Percentiles rank a stretch among this genome's conserved stretches.
Conservation (phyloP, 2,888 invertebrate genomes). For the Cheilosia scutellata region DNA sequence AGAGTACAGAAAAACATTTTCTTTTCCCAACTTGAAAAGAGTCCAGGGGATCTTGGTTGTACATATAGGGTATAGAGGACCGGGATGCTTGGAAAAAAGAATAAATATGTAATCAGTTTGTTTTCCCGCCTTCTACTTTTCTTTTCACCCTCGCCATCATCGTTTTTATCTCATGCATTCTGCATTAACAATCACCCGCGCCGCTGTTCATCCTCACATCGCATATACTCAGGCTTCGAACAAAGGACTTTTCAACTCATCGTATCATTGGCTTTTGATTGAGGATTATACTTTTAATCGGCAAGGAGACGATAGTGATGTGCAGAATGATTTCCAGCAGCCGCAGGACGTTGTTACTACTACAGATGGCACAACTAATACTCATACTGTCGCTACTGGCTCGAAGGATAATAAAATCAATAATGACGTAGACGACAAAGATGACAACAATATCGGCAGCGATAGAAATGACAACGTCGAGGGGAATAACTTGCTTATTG, state of each 20-base stretch:
- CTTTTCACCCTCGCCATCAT: constrained; percentile 37
- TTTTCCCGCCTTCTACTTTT: constrained; percentile 70
- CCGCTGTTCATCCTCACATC: constrained; percentile 54
- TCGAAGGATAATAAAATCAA: constrained; percentile 69
- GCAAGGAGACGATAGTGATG: constrained; percentile 74
- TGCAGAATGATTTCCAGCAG: constrained; percentile 45
- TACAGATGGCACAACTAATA: constrained; percentile 40
- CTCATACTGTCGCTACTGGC: constrained; percentile 16
- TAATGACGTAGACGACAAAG: constrained; percentile 60
- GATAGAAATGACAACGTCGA: constrained; percentile 60
- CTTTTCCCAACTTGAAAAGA: constrained; percentile 41
- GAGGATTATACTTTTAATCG: constrained; percentile 82
- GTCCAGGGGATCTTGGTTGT: constrained; percentile 1
- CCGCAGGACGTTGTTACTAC: constrained; percentile 37
- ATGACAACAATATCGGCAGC: constrained; percentile 53
- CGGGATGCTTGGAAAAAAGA: constrained; percentile 8
- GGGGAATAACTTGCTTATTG: constrained; percentile 80
- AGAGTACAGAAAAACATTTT: constrained; percentile 36
- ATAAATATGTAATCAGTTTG: constrained; percentile 75
- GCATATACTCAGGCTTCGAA: constrained; percentile 81
- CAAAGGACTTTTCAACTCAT: constrained; percentile 83
- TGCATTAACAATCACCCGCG: constrained; percentile 45
- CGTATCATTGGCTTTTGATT: constrained; percentile 84
- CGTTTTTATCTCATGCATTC: constrained; percentile 47
- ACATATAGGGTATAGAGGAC: background rate